Base-by-base conservation (phyloP, 1,140 invertebrate species). In the Ooceraea biroi region DNA sequence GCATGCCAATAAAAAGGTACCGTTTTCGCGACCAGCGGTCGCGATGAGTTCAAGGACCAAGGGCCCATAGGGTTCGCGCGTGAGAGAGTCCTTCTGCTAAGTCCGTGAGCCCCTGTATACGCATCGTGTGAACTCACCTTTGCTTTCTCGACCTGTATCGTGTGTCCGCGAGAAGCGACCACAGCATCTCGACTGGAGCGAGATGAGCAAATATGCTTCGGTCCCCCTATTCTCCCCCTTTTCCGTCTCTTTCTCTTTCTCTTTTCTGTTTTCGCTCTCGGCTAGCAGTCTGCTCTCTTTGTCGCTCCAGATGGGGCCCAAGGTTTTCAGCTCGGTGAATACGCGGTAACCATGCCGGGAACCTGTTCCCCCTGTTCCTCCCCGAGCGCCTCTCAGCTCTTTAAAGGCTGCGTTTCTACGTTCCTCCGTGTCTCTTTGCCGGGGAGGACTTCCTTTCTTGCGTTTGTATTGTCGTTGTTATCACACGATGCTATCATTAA, bases 271-370 rank as follows among this genome's bases (percentile, higher is more conserved):
- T 58, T 63, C 27, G 12, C 44, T 61, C 30, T 50, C 72, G 19
- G n/a, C 22, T 41, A 36, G 30, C 8, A 12, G 65, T 65, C 46
- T 85, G 46, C 61, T 46, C 48, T 86, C 68, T 73, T 36, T 10
- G 44, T 83, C 36, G 55, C 55, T 72, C 68, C 55, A 66, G 41
- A 63, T 48, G 84, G 82, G 88, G 91, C 92, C 91, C 93, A 94
- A 94, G 92, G 94, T 94, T 94, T 94, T 93, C 92, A 93, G 92
- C 93, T 93, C 90, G 93, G 92, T 93, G 94, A 94, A 93, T 94
- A 94, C 91, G 87, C 92, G 87, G 91, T 92, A 93, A 93, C 93
- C 90, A 93, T 92, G 92, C 92, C 89, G 91, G 92, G 93, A 94
- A 94, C 94, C 94, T 94, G 94, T 94, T 94, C 92, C 91, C 90